Base-by-base conservation (phyloP, 2,113 vertebrate genomes). In the Zeus faber region DNA sequence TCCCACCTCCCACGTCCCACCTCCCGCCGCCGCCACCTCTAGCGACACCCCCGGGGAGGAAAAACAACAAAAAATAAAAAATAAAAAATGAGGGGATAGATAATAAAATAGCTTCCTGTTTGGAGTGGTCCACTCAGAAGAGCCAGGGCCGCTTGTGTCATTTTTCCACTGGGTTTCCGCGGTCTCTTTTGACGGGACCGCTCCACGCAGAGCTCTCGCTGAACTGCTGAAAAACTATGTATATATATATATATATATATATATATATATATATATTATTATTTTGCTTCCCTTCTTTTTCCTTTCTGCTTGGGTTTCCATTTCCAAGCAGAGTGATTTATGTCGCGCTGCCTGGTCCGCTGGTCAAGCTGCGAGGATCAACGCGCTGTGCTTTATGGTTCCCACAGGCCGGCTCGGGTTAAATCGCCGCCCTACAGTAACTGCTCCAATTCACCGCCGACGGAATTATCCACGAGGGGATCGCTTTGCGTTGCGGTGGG, bases 101-200 rank as follows among this genome's bases (percentile, higher is more conserved):
- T n/a, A n/a, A 52, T 51, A 69, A 69, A 67, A 78, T 24, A 70
- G 67, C 65, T 72, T 75, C 67, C 63, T 70, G 70, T 77, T 83
- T 78, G 23, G 45, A 74, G 47, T 74, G 69, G 69, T 70, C 68
- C 63, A 72, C 74, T 80, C 62, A 71, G 40, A n/a, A n/a, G n/a
- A 68, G 62, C 64, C 48, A 33, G 59, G 60, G 54, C 55, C 2
- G 63, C 70, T 76, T 70, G 69, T 82, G 76, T 81, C 68, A 75
- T 81, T 83, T 76, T 87, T 80, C 76, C 77, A 69, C 67, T 58
- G 64, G 49, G 54, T 70, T 72, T 79, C 65, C 62, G 46, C 71
- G 74, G 77, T 79, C 67, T 85, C 67, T 85, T 83, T 84, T 76
- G 74, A 76, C 76, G 72, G 71, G 64, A n/a, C 71, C 39, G 54